phyloP scores from a whole-genome alignment of 2,113 vertebrate species.

The Caranx melampygus region DNA sequence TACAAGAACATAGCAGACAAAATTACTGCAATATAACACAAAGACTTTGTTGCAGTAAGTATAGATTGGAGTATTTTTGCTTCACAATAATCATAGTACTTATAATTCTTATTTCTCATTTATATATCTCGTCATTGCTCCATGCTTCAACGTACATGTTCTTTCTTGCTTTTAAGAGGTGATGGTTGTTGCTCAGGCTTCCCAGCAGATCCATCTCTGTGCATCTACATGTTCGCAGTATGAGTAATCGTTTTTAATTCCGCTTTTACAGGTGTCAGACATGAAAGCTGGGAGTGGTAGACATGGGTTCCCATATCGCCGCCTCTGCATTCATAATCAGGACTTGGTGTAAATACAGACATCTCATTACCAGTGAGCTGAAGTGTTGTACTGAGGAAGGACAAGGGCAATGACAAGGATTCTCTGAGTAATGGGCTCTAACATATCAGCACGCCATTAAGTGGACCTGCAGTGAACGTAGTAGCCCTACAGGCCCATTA shows the following conservation, averaged over 20 bases:
- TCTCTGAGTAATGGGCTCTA: conserved; percentile 74
- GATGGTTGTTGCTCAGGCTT: not conserved
- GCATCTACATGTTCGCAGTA: conserved; percentile 11
- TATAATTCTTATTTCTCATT: not conserved
- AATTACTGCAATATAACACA: too few species aligned
- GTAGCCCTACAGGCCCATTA: conserved; percentile 67
- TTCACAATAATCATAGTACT: not conserved
- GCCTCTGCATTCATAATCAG: conserved; percentile 71
- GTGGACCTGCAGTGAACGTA: conserved; percentile 53
- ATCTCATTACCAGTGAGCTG: conserved; percentile 69
- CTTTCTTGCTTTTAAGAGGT: not conserved
- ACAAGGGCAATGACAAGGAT: conserved; percentile 73
- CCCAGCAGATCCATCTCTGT: not conserved
- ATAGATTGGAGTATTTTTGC: not conserved
- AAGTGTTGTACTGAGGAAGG: conserved; percentile 60
- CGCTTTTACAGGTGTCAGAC: conserved; percentile 64
- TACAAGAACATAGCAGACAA: too few species aligned
- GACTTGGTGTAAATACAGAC: conserved; percentile 73
- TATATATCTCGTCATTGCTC: not conserved
- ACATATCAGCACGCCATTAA: conserved; percentile 67
- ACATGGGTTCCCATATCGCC: conserved; percentile 52
- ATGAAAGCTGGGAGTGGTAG: conserved; percentile 58
- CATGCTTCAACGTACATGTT: not conserved
- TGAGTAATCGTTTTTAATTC: conserved; percentile 32
- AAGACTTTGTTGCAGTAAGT: not conserved